Evolutionary conservation across 2,797 vertebrate species (phyloP).

Genomic region (Rhadinocentrus ornatus): DNA sequence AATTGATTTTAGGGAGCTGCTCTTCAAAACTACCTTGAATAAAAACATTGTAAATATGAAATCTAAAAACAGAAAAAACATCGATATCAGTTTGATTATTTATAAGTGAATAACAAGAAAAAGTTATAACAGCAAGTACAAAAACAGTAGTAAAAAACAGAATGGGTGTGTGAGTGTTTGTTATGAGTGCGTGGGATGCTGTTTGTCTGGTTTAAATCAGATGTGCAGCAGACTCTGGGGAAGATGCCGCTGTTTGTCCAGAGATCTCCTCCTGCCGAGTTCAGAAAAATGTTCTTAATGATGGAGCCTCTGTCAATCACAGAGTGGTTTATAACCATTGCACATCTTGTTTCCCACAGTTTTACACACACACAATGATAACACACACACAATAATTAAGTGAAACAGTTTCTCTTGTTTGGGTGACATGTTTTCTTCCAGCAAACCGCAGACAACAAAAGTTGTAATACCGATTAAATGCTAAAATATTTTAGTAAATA

Average conservation of each 20-base stretch:
- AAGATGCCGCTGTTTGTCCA: background rate
- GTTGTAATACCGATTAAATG: background rate
- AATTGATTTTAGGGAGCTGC: too few relatives aligned
- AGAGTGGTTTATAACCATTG: background rate
- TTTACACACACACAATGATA: background rate
- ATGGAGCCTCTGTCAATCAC: background rate
- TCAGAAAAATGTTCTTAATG: background rate
- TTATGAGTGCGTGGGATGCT: background rate
- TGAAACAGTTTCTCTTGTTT: background rate
- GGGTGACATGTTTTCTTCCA: background rate
- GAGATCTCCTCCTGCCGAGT: background rate
- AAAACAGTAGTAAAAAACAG: background rate
- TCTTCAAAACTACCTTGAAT: too few relatives aligned
- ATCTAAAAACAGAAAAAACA: too few relatives aligned
- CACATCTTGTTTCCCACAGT: constrained; percentile 1
- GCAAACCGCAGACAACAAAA: background rate
- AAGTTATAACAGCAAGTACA: background rate
- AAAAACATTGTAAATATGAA: too few relatives aligned
- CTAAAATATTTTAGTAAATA: background rate
- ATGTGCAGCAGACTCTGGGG: background rate
- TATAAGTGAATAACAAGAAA: background rate
- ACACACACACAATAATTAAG: background rate
- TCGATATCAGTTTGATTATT: too few relatives aligned
- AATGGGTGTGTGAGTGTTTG: background rate
- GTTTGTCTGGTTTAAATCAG: background rate